Base-by-base conservation (phyloP, 2,113 vertebrate genomes). In the Psephotus haematonotus region DNA sequence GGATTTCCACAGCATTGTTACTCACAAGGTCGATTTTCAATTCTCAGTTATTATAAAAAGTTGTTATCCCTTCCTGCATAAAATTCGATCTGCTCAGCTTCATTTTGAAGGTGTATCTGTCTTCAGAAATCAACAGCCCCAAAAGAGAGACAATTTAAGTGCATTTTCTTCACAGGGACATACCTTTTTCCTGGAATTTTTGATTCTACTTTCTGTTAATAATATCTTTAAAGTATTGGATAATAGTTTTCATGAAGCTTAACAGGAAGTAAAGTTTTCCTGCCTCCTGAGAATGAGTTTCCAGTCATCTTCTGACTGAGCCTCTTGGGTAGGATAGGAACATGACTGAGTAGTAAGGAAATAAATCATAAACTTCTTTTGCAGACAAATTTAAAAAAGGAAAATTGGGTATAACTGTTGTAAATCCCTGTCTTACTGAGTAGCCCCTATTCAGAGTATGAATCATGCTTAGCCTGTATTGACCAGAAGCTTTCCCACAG, bases 1-100 rank as follows among this genome's bases (percentile, higher is more conserved):
- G n/a, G n/a, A n/a, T n/a, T n/a, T n/a, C n/a, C n/a, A n/a, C 44
- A 17, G 9, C 17, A 7, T 19, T 88, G 67, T 80, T 88, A 72
- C 13, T 83, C 44, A 18, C 75, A 57, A 68, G 65, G 59, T 91
- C 19, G 2, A 79, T 92, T 94, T 87, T 95, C 78, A 91, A 33
- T 94, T 91, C 67, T 95, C 67, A 87, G 74, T 82, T 90, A 50
- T n/a, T 94, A 75, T 10, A 60, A 82, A 70, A 88, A 47, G 22
- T 63, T 72, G n/a, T 67, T 94, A 52, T 10, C 52, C 29, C 52
- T 93, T 76, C 78, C 57, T 93, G 70, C 75, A 60, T 88, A 60
- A 72, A 85, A 88, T 77, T 82, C 91, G 53, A 67, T 92, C 70
- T 79, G 29, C 85, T 82, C 67, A 87, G 75, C 50, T 94, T 92